Evolutionary conservation across 2,888 invertebrate species (phyloP), one percentile per base, ranked within the genome.

Genomic region (Cryptops parisi): DNA sequence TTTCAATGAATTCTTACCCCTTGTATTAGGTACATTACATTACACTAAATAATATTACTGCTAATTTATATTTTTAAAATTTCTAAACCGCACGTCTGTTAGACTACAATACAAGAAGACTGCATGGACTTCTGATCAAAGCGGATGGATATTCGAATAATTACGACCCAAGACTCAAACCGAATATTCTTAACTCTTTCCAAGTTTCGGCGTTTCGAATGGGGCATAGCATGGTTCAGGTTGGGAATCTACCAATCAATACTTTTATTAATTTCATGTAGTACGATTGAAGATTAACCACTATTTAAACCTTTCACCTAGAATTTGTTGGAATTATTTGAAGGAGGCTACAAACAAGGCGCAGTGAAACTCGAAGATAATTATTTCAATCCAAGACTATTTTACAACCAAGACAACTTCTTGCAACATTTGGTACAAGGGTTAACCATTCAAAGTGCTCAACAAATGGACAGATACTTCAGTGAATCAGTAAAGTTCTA

Each of bases 1-100:
- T 6, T 51, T 24, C n/a, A 51, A 51, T 25, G 51, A 51, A 25
- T 51, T 43, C 6, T 27, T 51, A 15, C 51, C 51, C n/a, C 41
- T 43, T 23, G 6, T 46, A 22, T 17, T 46, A 5, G 23, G 46
- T 46, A 21, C 19, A 24, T 23, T 12, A 12, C 6, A 6, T 21
- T 41, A 17, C 6, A 12, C 6, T 33, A 6, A 33, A 33, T 15
- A 33, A 33, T 33, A 9, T 33, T 33, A 9, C 33, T 33, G 6
- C 15, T 33, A 33, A 33, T 33, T 6, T 15, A 33, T 9, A 33
- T 41, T 41, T 12, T 41, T 41, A 12, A 41, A 15, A 17, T 6
- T 21, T 6, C 9, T n/a, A 12, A 41, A 12, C 17, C 15, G 9
- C 21, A 15, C 19, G 6, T 4, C 44, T 41, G 17, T 5, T 44